These are phyloP conservation scores for Labrus mixtus DNA, from an alignment of 2,113 vertebrate genomes.

Conservation along the genomic window DNA sequence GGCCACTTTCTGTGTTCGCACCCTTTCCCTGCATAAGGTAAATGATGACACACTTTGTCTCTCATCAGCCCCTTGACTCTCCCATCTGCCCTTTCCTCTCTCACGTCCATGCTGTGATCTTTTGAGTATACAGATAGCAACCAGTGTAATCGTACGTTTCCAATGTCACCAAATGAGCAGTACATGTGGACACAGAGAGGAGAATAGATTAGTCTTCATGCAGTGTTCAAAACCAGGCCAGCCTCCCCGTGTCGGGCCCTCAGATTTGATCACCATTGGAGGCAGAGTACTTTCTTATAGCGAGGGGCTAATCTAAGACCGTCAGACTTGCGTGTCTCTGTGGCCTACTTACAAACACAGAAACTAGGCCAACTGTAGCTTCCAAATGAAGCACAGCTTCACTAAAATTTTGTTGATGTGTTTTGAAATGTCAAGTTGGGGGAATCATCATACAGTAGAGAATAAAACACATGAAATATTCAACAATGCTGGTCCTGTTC, in stretches of 20 bases:
- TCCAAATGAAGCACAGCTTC: constrained; percentile 39
- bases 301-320: constrained; percentile 63
- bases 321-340: constrained; percentile 57
- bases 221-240: constrained; percentile 63
- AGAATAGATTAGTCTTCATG: constrained; percentile 50
- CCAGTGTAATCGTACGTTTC: constrained; percentile 32
- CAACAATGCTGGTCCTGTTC: neutral
- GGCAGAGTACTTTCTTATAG: constrained; percentile 59
- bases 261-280: constrained; percentile 72
- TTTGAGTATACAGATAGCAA: constrained; percentile 12
- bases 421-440: constrained; percentile 41
- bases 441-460: constrained; percentile 11
- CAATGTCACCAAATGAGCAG: constrained; percentile 2
- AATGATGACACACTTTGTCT: constrained; percentile 8
- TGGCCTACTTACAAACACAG: constrained; percentile 76
- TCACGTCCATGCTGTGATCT: constrained; percentile 31
- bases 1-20: constrained; percentile 94
- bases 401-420: constrained; percentile 38
- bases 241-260: constrained; percentile 48
- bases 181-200: constrained; percentile 23
- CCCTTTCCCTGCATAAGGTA: constrained; percentile 96
- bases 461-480: constrained; percentile 14
- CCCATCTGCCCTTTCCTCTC: constrained; percentile 12
- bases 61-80: neutral
- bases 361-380: constrained; percentile 75